Evolutionary conservation across 1,140 invertebrate genomes (phyloP), one percentile per base, ranked within the genome.

Genomic region (Ctenoplectra terminalis): DNA sequence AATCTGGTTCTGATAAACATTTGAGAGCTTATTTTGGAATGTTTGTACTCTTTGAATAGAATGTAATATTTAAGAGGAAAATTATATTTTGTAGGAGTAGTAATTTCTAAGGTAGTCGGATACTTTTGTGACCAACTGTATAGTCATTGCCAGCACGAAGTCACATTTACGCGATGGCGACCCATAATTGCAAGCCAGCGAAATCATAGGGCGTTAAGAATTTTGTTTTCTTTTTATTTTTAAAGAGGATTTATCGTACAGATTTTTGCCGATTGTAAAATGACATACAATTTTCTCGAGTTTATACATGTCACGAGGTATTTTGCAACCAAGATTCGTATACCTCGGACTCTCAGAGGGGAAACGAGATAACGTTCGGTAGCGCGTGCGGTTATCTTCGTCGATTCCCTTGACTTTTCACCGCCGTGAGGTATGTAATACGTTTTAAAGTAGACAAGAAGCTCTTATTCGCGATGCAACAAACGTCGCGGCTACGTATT

Each of bases 321-420:
- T 73, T 79, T 73, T 63, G 77, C 70, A 80, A 80, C n/a, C 77
- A 63, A n/a, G 58, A 43, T 60, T 61, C 69, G 56, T 31, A 61
- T 80, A 80, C 77, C 69, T 80, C 69, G 58, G 2, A 43, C 34
- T 52, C 52, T 17, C 64, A 31, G 52, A 46, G 69, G 69, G 77
- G 76, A 72, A 73, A 31, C 58, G 67, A 64, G 83, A 86, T 86
- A 86, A 82, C 70, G 72, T 85, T 67, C 52, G 37, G 58, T 73
- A 67, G 63, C 63, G 61, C 82, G 70, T 52, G 72, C 43, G 61
- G 67, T 85, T 86, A 85, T 86, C 83, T 61, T 81, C 34, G 48
- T 85, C 81, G 73, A 85, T 82, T 86, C 56, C 83, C 83, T 86
- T 85, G 84, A 86, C 84, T 86, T 86, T 86, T 86, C 84, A 85